Percentiles rank a stretch among this genome's conserved stretches.
Evolutionary conservation across 1,140 invertebrate species (phyloP).

Genomic region (Idris sp.): DNA sequence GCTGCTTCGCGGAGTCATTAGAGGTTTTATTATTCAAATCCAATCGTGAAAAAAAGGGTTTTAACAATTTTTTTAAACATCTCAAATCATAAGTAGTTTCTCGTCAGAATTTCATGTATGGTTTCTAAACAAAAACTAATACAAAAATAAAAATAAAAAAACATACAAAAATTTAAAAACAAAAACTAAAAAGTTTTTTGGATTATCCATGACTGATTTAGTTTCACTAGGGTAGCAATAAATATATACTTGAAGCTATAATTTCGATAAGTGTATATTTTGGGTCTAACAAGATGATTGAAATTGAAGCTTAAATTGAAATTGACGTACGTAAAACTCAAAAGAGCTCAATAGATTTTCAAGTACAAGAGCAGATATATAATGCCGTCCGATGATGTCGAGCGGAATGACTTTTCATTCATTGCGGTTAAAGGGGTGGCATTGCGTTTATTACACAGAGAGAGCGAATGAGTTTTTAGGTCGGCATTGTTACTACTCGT

Average conservation of each 20-base stretch:
- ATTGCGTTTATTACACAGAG: slow-evolving; percentile 60
- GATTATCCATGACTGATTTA: too few relatives aligned
- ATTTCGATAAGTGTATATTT: slow-evolving; percentile 8
- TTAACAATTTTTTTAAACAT: too few relatives aligned
- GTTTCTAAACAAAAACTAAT: too few relatives aligned
- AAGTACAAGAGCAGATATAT: slow-evolving; percentile 56
- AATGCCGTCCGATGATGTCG: slow-evolving; percentile 54
- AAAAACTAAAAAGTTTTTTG: too few relatives aligned
- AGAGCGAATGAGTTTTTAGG: slow-evolving; percentile 58
- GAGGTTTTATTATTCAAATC: slow-evolving; percentile 25
- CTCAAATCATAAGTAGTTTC: too few relatives aligned
- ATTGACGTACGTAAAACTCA: slow-evolving; percentile 54
- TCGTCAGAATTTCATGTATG: too few relatives aligned
- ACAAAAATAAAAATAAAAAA: too few relatives aligned
- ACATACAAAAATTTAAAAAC: too few relatives aligned
- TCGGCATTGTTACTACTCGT: slow-evolving; percentile 52
- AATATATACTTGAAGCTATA: slow-evolving; percentile 1
- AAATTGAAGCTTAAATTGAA: slow-evolving; percentile 71
- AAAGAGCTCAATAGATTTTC: slow-evolving; percentile 55
- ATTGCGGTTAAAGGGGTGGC: slow-evolving; percentile 59
- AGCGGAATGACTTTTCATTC: slow-evolving; percentile 64
- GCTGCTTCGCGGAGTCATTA: slow-evolving; percentile 34
- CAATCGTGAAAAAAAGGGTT: too few relatives aligned
- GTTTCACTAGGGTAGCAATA: slow-evolving; percentile 11
- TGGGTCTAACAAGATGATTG: slow-evolving; percentile 58